Evolutionary conservation across 2,113 vertebrate genomes (phyloP).

Genomic region (Pantherophis guttatus): DNA sequence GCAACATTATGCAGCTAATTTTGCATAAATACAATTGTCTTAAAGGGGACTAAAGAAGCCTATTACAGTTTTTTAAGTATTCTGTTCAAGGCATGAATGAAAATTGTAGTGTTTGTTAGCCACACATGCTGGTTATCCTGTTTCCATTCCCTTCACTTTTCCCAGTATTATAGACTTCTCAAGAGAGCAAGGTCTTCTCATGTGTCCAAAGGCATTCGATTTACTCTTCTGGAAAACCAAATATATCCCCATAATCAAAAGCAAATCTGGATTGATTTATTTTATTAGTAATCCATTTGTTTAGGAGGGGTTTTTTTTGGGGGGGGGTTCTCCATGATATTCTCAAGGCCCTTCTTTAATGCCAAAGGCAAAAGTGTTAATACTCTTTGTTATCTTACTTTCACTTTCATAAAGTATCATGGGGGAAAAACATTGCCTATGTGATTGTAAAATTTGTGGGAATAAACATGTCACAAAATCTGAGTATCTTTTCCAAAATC

Average conservation of each 20-base stretch:
- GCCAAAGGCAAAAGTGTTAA: not conserved
- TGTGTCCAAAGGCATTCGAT: not conserved
- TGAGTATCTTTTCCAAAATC: not conserved
- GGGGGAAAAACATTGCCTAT: not conserved
- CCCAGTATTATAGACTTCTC: not conserved
- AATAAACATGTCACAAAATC: not conserved
- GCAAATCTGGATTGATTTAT: not conserved
- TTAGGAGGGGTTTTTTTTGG: no score
- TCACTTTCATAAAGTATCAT: not conserved
- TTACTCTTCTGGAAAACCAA: not conserved
- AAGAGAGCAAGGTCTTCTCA: not conserved
- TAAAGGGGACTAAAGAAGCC: not conserved
- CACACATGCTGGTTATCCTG: not conserved
- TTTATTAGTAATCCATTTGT: not conserved
- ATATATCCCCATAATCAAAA: not conserved
- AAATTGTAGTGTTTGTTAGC: not conserved
- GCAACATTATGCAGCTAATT: not conserved
- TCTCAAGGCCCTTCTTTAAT: not conserved
- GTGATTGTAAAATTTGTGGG: not conserved
- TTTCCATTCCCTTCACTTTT: not conserved
- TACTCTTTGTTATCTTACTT: not conserved
- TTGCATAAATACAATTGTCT: not conserved
- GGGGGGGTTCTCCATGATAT: not conserved
- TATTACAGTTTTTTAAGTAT: not conserved
- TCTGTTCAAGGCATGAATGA: not conserved